phyloP scores from a whole-genome alignment of 2,888 invertebrate species.

The Aleiodes testaceus region DNA sequence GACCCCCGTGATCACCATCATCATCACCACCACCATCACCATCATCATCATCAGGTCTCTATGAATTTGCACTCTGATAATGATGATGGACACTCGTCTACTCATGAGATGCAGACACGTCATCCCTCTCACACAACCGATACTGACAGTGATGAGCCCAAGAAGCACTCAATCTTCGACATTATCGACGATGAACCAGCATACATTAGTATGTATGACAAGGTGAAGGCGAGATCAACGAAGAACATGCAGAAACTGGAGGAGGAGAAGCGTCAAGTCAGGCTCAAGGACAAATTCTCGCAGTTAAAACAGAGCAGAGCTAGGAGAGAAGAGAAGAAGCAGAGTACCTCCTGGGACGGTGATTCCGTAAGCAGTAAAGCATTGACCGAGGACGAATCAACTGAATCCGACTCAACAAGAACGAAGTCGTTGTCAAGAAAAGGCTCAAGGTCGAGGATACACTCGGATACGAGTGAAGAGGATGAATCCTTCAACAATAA shows the following conservation, averaged over 20 bases:
- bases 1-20: constrained; percentile 58
- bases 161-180: constrained; percentile 93
- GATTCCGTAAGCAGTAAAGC: constrained; percentile 79
- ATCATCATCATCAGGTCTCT: constrained; percentile 60
- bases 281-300: constrained; percentile 87
- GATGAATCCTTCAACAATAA: constrained; percentile 77
- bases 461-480: constrained; percentile 85
- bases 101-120: constrained; percentile 67
- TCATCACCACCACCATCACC: constrained; percentile 58
- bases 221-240: constrained; percentile 94
- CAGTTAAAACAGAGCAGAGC: constrained; percentile 91
- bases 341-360: constrained; percentile 91
- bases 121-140: constrained; percentile 68
- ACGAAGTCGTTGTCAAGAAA: constrained; percentile 78
- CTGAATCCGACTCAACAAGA: constrained; percentile 72
- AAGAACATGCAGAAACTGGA: constrained; percentile 95
- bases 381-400: constrained; percentile 69
- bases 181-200: constrained; percentile 91
- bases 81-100: constrained; percentile 66
- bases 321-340: constrained; percentile 90
- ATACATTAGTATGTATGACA: constrained; percentile 98
- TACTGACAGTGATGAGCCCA: constrained; percentile 86
- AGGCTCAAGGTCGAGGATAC: constrained; percentile 82
- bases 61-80: constrained; percentile 65
- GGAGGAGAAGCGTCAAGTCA: constrained; percentile 88